phyloP scores from a whole-genome alignment of 2,888 invertebrate species.

The Isotomurus palustris region DNA sequence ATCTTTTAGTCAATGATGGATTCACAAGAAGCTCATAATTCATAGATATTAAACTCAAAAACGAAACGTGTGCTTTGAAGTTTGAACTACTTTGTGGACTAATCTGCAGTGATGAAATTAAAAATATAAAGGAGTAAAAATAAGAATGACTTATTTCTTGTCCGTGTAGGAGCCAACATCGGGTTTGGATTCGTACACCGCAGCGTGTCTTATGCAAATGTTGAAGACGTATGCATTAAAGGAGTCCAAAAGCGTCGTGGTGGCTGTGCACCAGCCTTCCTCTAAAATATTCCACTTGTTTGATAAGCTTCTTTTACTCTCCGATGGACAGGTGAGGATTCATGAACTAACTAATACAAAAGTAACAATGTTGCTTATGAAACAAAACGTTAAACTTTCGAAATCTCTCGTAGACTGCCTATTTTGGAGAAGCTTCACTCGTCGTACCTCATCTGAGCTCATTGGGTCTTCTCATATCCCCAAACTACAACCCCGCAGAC shows the following conservation, averaged over 20 bases:
- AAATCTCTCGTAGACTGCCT: constrained; percentile 63
- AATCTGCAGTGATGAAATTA: neutral
- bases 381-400: no score
- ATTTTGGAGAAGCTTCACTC: constrained; percentile 67
- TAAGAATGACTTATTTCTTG: neutral
- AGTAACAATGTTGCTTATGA: neutral
- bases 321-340: constrained; percentile 55
- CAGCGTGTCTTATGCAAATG: constrained; percentile 66
- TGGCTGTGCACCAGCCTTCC: constrained; percentile 77
- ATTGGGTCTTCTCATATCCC: constrained; percentile 66
- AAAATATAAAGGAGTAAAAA: neutral
- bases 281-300: constrained; percentile 77
- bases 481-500: constrained; percentile 80
- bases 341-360: neutral
- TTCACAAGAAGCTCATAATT: no score
- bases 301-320: constrained; percentile 66
- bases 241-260: constrained; percentile 71
- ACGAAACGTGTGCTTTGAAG: neutral
- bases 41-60: neutral
- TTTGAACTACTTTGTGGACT: neutral
- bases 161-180: constrained; percentile 70
- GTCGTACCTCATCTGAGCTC: constrained; percentile 68
- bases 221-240: constrained; percentile 68
- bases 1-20: no score
- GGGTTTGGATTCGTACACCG: constrained; percentile 74